A percentile compares a stretch with the other conserved stretches of the same genome.
phyloP scores from a whole-genome alignment of 2,797 vertebrate species.

The Phataginus tricuspis region DNA sequence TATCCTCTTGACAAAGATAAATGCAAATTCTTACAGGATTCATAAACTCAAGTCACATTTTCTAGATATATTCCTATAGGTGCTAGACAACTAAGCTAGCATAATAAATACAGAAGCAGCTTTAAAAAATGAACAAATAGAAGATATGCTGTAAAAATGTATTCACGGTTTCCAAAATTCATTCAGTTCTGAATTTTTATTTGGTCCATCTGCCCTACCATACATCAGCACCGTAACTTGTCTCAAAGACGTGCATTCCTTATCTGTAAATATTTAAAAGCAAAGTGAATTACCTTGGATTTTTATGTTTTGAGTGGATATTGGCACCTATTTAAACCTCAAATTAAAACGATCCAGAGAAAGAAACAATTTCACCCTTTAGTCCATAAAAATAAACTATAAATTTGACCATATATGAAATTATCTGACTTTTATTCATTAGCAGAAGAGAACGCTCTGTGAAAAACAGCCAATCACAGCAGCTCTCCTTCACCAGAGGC shows the following conservation, averaged over 20 bases:
- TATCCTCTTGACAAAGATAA: slow-evolving; percentile 80
- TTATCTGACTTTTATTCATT: not conserved
- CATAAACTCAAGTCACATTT: slow-evolving; percentile 68
- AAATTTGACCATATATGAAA: not conserved
- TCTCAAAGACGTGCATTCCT: not conserved
- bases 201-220: slow-evolving; percentile 46
- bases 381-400: not conserved
- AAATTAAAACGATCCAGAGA: not conserved
- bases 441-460: not conserved
- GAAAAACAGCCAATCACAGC: not conserved
- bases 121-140: slow-evolving; percentile 37
- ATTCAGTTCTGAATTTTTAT: slow-evolving; percentile 60
- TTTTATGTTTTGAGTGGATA: not conserved
- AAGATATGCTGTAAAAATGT: slow-evolving; percentile 33
- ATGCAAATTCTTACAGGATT: slow-evolving; percentile 78
- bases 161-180: slow-evolving; percentile 14
- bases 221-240: slow-evolving; percentile 9
- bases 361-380: not conserved
- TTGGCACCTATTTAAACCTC: not conserved
- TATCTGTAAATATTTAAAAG: not conserved
- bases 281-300: slow-evolving; percentile 30
- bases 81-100: slow-evolving; percentile 44
- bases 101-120: slow-evolving; percentile 41
- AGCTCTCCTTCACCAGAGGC: not conserved
- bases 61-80: slow-evolving; percentile 61